Evolutionary conservation across 2,113 vertebrate genomes (phyloP).

Genomic region (Arenaria interpres): DNA sequence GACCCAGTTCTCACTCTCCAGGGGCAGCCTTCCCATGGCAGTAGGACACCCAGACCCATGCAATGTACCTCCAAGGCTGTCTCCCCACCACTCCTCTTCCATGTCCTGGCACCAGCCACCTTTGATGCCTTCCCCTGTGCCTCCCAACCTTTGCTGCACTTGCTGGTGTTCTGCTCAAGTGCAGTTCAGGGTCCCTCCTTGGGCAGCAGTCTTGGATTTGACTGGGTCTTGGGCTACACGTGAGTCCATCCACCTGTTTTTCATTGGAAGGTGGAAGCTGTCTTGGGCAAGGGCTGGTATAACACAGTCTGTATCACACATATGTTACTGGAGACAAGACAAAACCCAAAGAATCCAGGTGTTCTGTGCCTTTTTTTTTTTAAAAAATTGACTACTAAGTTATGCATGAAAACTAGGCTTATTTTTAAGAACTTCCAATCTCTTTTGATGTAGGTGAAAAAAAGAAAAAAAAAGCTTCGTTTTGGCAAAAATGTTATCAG

Average conservation of each 20-base stretch:
- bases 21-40: neutral
- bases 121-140: accelerated
- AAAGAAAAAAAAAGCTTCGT: neutral
- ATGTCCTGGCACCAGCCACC: neutral
- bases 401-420: neutral
- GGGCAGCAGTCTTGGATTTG: neutral
- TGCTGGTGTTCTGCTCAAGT: neutral
- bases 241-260: neutral
- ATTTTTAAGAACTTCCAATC: neutral
- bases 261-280: neutral
- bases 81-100: accelerated
- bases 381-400: neutral
- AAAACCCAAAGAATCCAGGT: neutral
- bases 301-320: neutral
- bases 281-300: neutral
- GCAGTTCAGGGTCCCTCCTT: neutral
- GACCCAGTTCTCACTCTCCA: accelerated
- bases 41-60: neutral
- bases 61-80: neutral
- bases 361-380: neutral
- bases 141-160: neutral
- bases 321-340: neutral
- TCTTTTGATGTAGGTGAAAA: neutral
- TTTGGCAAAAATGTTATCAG: neutral
- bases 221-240: neutral